These are phyloP conservation scores for Drosophila mauritiana DNA, from an alignment of 1,140 invertebrate genomes.

Conservation along the genomic window DNA sequence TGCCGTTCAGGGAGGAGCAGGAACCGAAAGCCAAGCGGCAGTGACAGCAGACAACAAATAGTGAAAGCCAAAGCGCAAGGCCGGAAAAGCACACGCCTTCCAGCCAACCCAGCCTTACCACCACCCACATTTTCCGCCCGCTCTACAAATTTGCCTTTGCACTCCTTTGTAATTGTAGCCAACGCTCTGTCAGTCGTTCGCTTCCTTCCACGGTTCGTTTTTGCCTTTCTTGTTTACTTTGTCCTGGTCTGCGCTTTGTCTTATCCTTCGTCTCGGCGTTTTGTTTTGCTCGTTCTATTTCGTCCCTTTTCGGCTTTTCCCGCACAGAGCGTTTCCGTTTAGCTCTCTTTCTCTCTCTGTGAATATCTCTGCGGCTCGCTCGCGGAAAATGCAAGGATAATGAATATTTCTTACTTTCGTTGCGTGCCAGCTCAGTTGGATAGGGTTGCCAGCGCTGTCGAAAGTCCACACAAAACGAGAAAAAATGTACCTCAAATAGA, in stretches of 20 bases:
- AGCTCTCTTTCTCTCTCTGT: background rate
- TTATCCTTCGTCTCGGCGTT: conserved; percentile 36
- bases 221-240: conserved; percentile 56
- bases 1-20: conserved; percentile 9
- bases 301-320: conserved; percentile 37
- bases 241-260: conserved; percentile 40
- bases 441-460: conserved; percentile 42
- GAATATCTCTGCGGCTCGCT: conserved; percentile 9
- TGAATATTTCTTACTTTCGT: conserved; percentile 32
- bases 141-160: conserved; percentile 38
- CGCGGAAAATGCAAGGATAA: conserved; percentile 43
- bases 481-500: too few species aligned
- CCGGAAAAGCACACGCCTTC: conserved; percentile 53
- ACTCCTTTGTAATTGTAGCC: conserved; percentile 30
- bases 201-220: conserved; percentile 23
- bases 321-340: conserved; percentile 16
- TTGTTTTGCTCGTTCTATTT: conserved; percentile 75
- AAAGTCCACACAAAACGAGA: background rate
- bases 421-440: conserved; percentile 21
- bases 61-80: conserved; percentile 46
- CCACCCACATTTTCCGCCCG: conserved; percentile 3
- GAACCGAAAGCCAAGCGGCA: conserved; percentile 3
- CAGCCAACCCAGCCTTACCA: background rate
- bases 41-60: conserved; percentile 41
- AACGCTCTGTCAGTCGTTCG: conserved; percentile 11